phyloP scores from a whole-genome alignment of 2,113 vertebrate genomes.

The Sylvietta virens region DNA sequence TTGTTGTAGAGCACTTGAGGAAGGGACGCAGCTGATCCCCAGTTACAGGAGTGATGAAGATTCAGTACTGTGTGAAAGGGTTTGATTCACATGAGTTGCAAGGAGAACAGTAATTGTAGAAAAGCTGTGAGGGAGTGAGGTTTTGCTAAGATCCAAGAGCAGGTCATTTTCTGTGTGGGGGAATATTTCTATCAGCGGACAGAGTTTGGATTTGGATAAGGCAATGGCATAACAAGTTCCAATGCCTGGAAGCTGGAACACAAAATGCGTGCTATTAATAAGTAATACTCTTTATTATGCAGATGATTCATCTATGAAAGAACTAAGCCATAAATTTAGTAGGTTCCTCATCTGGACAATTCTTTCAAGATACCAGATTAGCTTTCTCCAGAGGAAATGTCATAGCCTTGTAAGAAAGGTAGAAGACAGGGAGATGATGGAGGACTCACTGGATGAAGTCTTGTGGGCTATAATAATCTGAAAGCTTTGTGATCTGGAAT shows the following conservation, averaged over 20 bases:
- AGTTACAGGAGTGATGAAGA: not conserved
- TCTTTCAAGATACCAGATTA: not conserved
- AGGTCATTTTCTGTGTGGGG: not conserved
- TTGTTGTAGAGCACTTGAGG: rapidly evolving
- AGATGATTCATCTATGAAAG: not conserved
- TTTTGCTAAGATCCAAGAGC: not conserved
- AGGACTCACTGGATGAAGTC: not conserved
- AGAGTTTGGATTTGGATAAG: not conserved
- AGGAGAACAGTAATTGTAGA: not conserved
- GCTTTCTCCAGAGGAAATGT: not conserved
- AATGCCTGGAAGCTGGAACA: not conserved
- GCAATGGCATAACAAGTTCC: not conserved
- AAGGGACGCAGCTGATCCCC: not conserved
- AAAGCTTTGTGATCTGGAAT: slow-evolving; percentile 34
- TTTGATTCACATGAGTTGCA: not conserved
- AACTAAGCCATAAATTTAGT: not conserved
- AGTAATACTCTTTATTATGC: not conserved
- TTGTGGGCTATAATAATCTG: not conserved
- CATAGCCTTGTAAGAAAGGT: not conserved
- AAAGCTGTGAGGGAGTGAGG: not conserved
- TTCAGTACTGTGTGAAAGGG: not conserved
- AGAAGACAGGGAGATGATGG: not conserved
- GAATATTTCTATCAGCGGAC: not conserved
- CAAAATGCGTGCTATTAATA: not conserved
- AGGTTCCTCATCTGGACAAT: not conserved